A percentile compares a stretch with the other conserved stretches of the same genome.
Evolutionary conservation across 35 echinoderm and acorn worm species (phyloP).

Genomic region (Ophiothrix spiculata): DNA sequence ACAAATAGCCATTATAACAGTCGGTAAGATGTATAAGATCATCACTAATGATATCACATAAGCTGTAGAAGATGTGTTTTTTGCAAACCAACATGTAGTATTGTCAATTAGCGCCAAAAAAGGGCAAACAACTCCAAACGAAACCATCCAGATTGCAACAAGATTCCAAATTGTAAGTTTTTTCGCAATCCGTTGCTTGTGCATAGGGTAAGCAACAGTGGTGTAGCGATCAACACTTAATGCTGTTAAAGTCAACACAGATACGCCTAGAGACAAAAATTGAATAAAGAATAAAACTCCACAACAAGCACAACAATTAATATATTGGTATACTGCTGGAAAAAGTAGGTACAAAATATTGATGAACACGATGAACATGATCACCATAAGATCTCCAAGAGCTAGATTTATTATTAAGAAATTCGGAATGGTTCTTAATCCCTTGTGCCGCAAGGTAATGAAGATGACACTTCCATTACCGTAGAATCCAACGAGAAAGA

Average conservation of each 20-base stretch:
- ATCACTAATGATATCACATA: no score
- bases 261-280: background rate
- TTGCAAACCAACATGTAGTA: no score
- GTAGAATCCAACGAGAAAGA: background rate
- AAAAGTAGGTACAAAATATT: no score
- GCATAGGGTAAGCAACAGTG: background rate
- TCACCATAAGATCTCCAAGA: background rate
- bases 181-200: background rate
- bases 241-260: background rate
- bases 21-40: background rate
- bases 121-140: background rate
- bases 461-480: background rate
- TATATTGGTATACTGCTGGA: no score
- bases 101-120: no score
- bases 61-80: no score
- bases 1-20: background rate
- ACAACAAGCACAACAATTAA: background rate
- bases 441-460: background rate
- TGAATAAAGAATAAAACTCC: background rate
- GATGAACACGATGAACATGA: background rate
- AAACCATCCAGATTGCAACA: background rate
- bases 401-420: constrained; percentile 1
- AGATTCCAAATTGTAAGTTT: background rate
- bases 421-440: background rate
- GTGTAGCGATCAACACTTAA: constrained; percentile 7